phyloP scores from a whole-genome alignment of 1,140 invertebrate genomes.

The Ditylenchus dipsaci region DNA sequence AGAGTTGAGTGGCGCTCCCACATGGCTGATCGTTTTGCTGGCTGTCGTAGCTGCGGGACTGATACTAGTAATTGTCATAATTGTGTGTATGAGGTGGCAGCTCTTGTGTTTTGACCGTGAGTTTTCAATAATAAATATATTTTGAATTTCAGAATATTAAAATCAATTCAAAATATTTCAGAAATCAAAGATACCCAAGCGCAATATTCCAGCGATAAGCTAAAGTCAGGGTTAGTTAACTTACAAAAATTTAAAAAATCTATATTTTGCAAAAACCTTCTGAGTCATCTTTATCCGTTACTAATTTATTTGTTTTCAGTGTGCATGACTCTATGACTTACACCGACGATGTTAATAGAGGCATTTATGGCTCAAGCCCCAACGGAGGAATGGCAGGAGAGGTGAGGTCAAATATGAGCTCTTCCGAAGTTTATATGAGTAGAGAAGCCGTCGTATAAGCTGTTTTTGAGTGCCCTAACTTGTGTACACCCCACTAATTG shows the following conservation, averaged over 20 bases:
- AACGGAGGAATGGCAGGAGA: constrained; percentile 32
- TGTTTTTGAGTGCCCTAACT: constrained; percentile 17
- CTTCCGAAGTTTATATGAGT: constrained; percentile 47
- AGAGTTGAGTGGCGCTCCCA: constrained; percentile 27
- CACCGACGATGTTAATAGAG: constrained; percentile 37
- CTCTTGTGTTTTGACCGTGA: constrained; percentile 50
- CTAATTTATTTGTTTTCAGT: constrained; percentile 24
- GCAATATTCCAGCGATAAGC: constrained; percentile 48
- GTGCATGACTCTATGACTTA: constrained; percentile 50
- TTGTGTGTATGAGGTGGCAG: constrained; percentile 46
- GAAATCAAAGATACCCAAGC: constrained; percentile 39
- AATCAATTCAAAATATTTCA: no score
- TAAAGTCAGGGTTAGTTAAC: constrained; percentile 35
- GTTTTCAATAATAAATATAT: constrained; percentile 17
- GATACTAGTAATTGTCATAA: constrained; percentile 28
- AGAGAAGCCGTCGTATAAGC: constrained; percentile 54
- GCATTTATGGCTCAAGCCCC: constrained; percentile 33
- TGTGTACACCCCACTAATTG: neutral
- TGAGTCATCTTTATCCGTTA: no score
- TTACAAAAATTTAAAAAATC: no score
- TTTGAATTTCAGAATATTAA: no score
- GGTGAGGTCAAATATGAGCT: neutral
- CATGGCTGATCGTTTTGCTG: constrained; percentile 40
- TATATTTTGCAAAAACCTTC: no score
- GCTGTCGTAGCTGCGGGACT: constrained; percentile 34